Percentiles rank a stretch among this genome's conserved stretches.
Conservation (phyloP, 2,113 vertebrate genomes). For the Semnopithecus entellus region DNA sequence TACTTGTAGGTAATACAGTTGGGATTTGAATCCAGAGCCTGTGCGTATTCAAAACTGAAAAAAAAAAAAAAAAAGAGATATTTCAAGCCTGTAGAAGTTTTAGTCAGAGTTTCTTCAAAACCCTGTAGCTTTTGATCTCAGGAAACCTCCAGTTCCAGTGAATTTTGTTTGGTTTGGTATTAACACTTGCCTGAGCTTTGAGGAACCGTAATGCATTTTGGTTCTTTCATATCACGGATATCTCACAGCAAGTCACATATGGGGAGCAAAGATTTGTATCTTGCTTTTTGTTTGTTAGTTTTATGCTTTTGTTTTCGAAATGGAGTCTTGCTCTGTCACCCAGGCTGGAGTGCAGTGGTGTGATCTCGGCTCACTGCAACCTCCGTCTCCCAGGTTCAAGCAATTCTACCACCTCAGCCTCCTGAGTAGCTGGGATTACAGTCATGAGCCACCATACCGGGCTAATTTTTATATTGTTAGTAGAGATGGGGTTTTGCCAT, state of each 20-base stretch:
- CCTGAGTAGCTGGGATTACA: too few species aligned
- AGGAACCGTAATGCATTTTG: not conserved
- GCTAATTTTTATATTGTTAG: too few species aligned
- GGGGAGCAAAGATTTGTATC: not conserved
- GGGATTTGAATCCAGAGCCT: not conserved
- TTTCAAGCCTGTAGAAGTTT: not conserved
- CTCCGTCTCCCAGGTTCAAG: too few species aligned
- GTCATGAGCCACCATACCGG: too few species aligned
- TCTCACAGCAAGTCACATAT: not conserved
- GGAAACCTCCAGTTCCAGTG: not conserved
- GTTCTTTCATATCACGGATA: not conserved
- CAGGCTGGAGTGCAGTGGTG: too few species aligned
- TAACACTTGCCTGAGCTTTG: slow-evolving; percentile 16
- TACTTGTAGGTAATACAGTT: not conserved
- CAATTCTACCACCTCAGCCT: too few species aligned
- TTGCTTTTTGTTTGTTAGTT: not conserved
- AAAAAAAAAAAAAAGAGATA: not conserved
- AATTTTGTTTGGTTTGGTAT: not conserved
- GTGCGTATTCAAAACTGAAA: not conserved
- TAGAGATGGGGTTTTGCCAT: too few species aligned
- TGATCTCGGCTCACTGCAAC: too few species aligned
- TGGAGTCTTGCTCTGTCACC: too few species aligned
- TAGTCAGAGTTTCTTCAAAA: not conserved
- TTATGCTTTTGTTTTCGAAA: too few species aligned
- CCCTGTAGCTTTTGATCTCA: not conserved